Evolutionary conservation across 1,140 invertebrate genomes (phyloP).

Genomic region (Lepidurus packardi): DNA sequence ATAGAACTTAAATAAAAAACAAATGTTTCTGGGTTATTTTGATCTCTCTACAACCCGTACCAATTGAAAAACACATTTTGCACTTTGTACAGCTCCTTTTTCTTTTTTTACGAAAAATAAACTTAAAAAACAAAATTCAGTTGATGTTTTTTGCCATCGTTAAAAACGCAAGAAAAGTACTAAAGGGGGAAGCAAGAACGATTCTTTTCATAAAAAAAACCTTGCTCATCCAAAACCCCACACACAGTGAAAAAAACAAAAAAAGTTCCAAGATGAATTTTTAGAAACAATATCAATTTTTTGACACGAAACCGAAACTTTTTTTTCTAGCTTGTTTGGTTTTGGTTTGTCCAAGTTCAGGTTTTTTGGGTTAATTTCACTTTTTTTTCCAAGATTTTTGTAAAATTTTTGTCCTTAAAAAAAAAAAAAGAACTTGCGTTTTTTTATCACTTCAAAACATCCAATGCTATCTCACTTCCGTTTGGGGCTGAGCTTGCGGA

Average conservation of each 20-base stretch:
- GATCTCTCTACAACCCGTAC: slow-evolving; percentile 18
- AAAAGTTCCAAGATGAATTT: not conserved
- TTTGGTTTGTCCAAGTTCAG: too few relatives aligned
- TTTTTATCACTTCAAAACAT: not conserved
- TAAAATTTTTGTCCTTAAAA: too few relatives aligned
- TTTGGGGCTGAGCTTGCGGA: slow-evolving; percentile 3
- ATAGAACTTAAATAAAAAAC: not conserved
- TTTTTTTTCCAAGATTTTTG: too few relatives aligned
- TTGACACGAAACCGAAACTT: not conserved
- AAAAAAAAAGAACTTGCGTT: not conserved
- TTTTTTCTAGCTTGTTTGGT: too few relatives aligned
- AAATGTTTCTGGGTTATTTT: not conserved
- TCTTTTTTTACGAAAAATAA: not conserved
- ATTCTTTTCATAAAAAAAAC: not conserved
- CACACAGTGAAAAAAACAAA: not conserved
- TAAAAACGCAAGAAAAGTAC: slow-evolving; percentile 5
- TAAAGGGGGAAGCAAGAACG: not conserved
- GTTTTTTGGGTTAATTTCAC: too few relatives aligned
- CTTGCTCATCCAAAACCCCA: not conserved
- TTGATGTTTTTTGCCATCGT: not conserved
- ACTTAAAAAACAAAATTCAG: not conserved
- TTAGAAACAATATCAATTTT: not conserved
- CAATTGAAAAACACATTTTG: slow-evolving; percentile 1
- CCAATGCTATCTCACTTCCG: slow-evolving; percentile 28
- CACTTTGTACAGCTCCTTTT: slow-evolving; percentile 14